phyloP scores from a whole-genome alignment of 2,888 invertebrate genomes.

The Lycaena phlaeas region DNA sequence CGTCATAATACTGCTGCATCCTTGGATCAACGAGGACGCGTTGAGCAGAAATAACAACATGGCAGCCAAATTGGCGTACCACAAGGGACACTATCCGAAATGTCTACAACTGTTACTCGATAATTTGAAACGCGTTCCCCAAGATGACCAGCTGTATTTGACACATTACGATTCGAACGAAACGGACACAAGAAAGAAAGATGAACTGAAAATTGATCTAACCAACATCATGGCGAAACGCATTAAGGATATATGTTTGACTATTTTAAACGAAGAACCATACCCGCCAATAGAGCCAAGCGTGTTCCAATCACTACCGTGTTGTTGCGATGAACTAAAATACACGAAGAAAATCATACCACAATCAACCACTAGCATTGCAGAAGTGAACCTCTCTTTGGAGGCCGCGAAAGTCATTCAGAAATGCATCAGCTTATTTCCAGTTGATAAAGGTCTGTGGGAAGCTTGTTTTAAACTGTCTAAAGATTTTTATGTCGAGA shows the following conservation, averaged over 20 bases:
- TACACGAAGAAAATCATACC: constrained; percentile 29
- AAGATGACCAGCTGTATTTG: constrained; percentile 32
- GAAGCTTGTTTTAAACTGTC: constrained; percentile 52
- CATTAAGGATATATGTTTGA: constrained; percentile 52
- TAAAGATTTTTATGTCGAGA: constrained; percentile 52
- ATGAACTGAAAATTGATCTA: constrained; percentile 42
- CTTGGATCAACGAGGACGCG: constrained; percentile 45
- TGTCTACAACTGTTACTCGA: constrained; percentile 42
- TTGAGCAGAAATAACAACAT: constrained; percentile 44
- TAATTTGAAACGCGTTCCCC: constrained; percentile 33
- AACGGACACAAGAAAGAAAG: constrained; percentile 27
- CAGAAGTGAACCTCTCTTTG: constrained; percentile 33
- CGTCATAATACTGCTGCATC: constrained; percentile 41
- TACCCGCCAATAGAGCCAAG: constrained; percentile 38
- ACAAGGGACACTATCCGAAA: constrained; percentile 42
- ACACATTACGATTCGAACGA: constrained; percentile 37
- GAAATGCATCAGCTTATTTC: constrained; percentile 52
- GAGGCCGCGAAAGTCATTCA: constrained; percentile 50
- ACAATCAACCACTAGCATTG: constrained; percentile 20
- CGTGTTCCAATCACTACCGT: constrained; percentile 39
- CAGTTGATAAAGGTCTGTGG: constrained; percentile 49
- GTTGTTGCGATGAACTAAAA: constrained; percentile 50
- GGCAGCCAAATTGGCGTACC: constrained; percentile 55
- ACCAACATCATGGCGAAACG: constrained; percentile 49
- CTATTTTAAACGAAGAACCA: constrained; percentile 49